These are phyloP conservation scores for Erpetoichthys calabaricus DNA, from an alignment of 2,797 vertebrate genomes.

Conservation along the genomic window DNA sequence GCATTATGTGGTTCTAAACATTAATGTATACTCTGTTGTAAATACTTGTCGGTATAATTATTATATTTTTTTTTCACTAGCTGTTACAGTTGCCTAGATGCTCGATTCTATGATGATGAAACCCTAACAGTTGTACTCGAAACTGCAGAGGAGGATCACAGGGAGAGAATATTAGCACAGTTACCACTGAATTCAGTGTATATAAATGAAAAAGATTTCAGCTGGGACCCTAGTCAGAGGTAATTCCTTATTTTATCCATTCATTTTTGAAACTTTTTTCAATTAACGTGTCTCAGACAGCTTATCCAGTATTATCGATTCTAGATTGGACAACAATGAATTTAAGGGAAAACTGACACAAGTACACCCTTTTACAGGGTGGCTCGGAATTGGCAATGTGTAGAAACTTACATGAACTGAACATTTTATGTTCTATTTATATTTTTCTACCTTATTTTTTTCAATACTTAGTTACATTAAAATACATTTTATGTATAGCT, in stretches of 20 bases:
- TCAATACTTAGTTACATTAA: no score
- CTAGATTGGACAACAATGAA: no score
- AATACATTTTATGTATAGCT: no score
- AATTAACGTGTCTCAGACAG: no score
- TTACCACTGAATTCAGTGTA: slow-evolving; percentile 66
- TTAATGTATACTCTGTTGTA: not conserved
- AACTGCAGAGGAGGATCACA: slow-evolving; percentile 54
- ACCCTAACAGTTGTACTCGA: slow-evolving; percentile 76
- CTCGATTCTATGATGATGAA: slow-evolving; percentile 89
- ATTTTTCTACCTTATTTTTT: no score
- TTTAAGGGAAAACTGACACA: no score
- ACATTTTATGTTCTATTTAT: no score
- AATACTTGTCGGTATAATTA: slow-evolving; percentile 2
- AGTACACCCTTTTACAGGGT: no score
- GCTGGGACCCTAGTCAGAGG: slow-evolving; percentile 61
- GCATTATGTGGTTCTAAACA: not conserved
- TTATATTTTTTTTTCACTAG: slow-evolving; percentile 27
- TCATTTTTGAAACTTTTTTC: no score
- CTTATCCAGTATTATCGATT: no score
- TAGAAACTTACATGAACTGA: no score
- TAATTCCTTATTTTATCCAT: slow-evolving; percentile 20
- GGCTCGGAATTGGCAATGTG: no score
- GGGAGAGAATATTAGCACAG: slow-evolving; percentile 68
- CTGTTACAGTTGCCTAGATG: slow-evolving; percentile 74
- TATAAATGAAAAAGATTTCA: slow-evolving; percentile 52